A percentile compares a stretch with the other conserved stretches of the same genome.
Evolutionary conservation across 1,140 invertebrate species (phyloP).

Genomic region (Akabosia matsudoensis): DNA sequence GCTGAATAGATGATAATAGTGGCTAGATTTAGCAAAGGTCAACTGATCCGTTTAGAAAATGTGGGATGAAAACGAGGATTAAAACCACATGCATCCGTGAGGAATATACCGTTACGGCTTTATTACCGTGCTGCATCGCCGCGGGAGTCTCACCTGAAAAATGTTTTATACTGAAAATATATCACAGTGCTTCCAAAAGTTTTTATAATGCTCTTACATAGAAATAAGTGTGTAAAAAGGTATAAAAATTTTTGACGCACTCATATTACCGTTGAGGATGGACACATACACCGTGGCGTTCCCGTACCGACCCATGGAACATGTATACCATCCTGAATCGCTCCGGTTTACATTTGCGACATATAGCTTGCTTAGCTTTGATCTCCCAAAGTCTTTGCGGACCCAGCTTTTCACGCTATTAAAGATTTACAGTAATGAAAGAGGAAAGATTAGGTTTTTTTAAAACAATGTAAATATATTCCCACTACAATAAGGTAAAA

Average conservation of each 20-base stretch:
- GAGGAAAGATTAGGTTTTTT: too few relatives aligned
- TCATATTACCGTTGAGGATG: constrained; percentile 71
- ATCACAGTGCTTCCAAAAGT: neutral
- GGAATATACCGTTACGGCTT: neutral
- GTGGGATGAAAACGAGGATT: neutral
- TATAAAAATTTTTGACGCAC: constrained; percentile 1
- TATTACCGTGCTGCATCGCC: constrained; percentile 42
- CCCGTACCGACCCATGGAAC: constrained; percentile 71
- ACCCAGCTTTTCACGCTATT: constrained; percentile 73
- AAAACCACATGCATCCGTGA: neutral
- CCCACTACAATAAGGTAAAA: too few relatives aligned
- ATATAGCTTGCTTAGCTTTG: constrained; percentile 68
- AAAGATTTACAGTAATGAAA: constrained; percentile 48
- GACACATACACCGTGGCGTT: constrained; percentile 72
- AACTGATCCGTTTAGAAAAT: constrained; percentile 8
- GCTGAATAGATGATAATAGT: too few relatives aligned
- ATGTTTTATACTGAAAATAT: neutral
- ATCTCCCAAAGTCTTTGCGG: constrained; percentile 58
- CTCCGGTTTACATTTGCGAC: constrained; percentile 76
- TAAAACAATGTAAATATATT: too few relatives aligned
- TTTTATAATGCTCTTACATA: neutral
- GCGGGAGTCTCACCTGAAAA: constrained; percentile 43
- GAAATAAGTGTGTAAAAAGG: constrained; percentile 14
- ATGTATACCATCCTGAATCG: constrained; percentile 81
- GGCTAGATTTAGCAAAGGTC: too few relatives aligned